Percentiles rank a stretch among this genome's conserved stretches.
phyloP scores from a whole-genome alignment of 2,888 invertebrate species.

The Tribolium freemani region DNA sequence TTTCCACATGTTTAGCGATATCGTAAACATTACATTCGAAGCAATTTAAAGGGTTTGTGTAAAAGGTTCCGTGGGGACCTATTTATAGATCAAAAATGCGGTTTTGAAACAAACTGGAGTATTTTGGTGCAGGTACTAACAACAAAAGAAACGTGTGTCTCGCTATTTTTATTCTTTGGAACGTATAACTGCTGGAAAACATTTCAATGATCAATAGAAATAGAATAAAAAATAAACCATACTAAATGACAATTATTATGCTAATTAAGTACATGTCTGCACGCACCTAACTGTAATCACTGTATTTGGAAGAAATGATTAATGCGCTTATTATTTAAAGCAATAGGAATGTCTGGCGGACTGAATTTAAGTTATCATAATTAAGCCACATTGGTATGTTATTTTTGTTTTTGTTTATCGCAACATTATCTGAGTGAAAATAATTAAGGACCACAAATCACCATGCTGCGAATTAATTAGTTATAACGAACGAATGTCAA shows the following conservation, averaged over 20 bases:
- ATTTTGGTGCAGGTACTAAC: not conserved
- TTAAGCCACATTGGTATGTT: not conserved
- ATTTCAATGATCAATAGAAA: too few species aligned
- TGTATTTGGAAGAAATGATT: constrained; percentile 18
- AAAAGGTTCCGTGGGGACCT: not conserved
- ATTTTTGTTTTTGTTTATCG: not conserved
- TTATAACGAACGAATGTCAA: not conserved
- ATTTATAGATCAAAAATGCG: constrained; percentile 7
- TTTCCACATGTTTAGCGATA: constrained; percentile 11
- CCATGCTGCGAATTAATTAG: not conserved
- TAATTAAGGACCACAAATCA: not conserved
- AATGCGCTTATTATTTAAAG: not conserved
- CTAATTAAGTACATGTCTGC: constrained; percentile 10
- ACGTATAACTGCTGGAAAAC: not conserved
- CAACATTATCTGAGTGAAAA: not conserved
- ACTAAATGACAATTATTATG: not conserved
- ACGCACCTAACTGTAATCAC: constrained; percentile 35
- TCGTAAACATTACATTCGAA: constrained; percentile 7
- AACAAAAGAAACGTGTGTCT: constrained; percentile 1
- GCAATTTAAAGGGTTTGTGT: constrained; percentile 16
- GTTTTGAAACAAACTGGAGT: not conserved
- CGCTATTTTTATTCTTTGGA: not conserved
- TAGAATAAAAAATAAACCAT: not conserved
- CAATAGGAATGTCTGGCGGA: constrained; percentile 2
- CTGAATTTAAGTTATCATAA: constrained; percentile 17